phyloP scores from a whole-genome alignment of 2,888 invertebrate genomes.

The Cordylochernes scorpioides region DNA sequence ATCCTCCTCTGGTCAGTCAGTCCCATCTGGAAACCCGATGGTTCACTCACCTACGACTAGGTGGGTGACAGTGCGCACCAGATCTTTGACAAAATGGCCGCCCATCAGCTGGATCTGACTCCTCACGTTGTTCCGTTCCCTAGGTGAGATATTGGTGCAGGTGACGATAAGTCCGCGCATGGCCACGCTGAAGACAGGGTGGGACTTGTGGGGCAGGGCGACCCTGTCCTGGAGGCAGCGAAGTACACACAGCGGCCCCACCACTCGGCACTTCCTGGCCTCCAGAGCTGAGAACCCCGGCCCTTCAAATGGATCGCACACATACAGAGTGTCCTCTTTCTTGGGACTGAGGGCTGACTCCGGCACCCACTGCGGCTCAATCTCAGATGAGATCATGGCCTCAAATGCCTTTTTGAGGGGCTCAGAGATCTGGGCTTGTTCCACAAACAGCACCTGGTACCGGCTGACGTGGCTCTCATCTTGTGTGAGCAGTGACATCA shows the following conservation, averaged over 20 bases:
- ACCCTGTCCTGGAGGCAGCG: constrained; percentile 41
- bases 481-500: too few relatives aligned
- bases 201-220: constrained; percentile 42
- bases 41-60: constrained; percentile 33
- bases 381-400: too few relatives aligned
- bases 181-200: constrained; percentile 50
- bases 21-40: too few relatives aligned
- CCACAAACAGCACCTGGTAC: too few relatives aligned
- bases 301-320: constrained; percentile 50
- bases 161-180: constrained; percentile 30
- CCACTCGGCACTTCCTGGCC: constrained; percentile 35
- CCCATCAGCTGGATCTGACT: constrained; percentile 22
- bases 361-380: too few relatives aligned
- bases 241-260: constrained; percentile 53
- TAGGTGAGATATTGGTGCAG: constrained; percentile 19
- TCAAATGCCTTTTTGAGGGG: too few relatives aligned
- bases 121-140: constrained; percentile 17
- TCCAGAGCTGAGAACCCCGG: constrained; percentile 33
- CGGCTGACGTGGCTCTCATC: too few relatives aligned
- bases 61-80: constrained; percentile 38
- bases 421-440: too few relatives aligned
- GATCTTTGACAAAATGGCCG: constrained; percentile 20
- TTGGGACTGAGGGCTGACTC: too few relatives aligned
- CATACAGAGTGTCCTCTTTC: too few relatives aligned
- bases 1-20: too few relatives aligned